Evolutionary conservation across 2,113 vertebrate species (phyloP).

Genomic region (Polypterus bichir): DNA sequence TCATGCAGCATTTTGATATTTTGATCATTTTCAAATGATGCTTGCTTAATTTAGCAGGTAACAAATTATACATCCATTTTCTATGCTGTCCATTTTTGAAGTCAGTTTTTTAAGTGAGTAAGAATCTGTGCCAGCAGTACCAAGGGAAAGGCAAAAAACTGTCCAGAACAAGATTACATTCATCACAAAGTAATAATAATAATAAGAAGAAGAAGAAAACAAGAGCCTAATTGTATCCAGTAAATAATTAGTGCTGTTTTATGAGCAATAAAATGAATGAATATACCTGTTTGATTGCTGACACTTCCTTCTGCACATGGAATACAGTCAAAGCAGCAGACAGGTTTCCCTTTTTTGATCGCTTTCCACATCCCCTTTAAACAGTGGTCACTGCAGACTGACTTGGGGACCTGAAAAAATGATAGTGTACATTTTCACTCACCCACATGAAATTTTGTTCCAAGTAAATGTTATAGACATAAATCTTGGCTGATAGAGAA

Average conservation of each 20-base stretch:
- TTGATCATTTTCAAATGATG: no score
- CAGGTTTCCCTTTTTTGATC: slow-evolving; percentile 1
- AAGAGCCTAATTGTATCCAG: no score
- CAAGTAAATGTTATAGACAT: background rate
- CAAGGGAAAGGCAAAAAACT: no score
- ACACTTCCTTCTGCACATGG: slow-evolving; percentile 1
- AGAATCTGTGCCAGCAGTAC: no score
- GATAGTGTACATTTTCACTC: background rate
- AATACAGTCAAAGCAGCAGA: slow-evolving; percentile 8
- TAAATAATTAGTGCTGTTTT: no score
- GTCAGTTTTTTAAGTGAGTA: background rate
- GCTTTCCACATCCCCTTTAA: background rate
- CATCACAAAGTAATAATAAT: background rate
- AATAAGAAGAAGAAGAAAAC: no score
- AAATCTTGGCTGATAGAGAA: background rate
- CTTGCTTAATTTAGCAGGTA: no score
- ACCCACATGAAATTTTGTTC: background rate
- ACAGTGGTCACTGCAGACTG: slow-evolving; percentile 7
- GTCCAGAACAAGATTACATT: background rate
- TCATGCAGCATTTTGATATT: no score
- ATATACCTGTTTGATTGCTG: background rate
- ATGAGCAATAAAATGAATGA: background rate
- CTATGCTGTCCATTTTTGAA: background rate
- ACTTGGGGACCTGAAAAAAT: slow-evolving; percentile 1
- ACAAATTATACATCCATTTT: background rate